A percentile compares a stretch with the other conserved stretches of the same genome.
Conservation (phyloP, 2,797 vertebrate species). For the Argya squamiceps region DNA sequence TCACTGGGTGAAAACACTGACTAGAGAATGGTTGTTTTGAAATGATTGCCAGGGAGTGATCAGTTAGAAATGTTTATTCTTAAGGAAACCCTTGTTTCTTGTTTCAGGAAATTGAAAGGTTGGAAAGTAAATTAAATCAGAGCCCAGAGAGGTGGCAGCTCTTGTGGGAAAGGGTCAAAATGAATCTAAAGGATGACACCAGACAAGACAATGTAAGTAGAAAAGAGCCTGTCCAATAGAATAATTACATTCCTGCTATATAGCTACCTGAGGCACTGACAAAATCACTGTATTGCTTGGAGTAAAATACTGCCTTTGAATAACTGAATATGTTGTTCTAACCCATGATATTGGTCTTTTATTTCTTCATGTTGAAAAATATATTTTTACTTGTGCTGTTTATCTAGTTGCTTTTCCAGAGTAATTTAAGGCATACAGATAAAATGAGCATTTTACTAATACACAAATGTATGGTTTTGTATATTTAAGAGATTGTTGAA, state of each 20-base stretch:
- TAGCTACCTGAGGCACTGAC: not conserved
- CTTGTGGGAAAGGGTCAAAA: constrained; percentile 86
- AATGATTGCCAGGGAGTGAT: not conserved
- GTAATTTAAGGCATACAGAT: not conserved
- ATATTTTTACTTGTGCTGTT: not conserved
- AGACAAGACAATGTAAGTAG: constrained; percentile 87
- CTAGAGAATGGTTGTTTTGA: not conserved
- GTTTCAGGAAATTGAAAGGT: constrained; percentile 90
- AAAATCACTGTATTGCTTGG: constrained; percentile 11
- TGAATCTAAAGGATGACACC: constrained; percentile 89
- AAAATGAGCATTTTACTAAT: not conserved
- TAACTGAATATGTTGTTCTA: not conserved
- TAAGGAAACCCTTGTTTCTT: constrained; percentile 23
- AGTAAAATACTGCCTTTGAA: constrained; percentile 9
- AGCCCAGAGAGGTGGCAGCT: constrained; percentile 89
- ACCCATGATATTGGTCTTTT: not conserved
- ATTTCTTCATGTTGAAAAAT: not conserved
- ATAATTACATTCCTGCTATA: not conserved
- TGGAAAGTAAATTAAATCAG: constrained; percentile 90
- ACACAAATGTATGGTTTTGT: not conserved
- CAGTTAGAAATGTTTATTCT: not conserved
- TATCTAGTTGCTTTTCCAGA: not conserved
- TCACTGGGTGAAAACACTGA: not conserved
- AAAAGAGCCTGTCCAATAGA: not conserved
- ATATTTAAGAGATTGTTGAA: not conserved